Base-by-base conservation (phyloP, 2,888 invertebrate species). In the Glaucopsyche alexis region DNA sequence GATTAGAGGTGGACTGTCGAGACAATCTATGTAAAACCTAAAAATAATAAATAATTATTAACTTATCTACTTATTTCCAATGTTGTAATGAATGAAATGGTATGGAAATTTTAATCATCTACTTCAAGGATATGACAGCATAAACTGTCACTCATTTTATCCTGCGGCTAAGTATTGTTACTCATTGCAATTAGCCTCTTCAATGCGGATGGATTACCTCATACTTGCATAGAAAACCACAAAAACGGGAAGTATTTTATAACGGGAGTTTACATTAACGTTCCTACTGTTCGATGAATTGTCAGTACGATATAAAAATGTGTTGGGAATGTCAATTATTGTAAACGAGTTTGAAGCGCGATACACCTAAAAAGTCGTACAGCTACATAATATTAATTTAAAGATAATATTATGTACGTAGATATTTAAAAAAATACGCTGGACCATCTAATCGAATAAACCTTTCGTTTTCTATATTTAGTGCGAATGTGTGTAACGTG, bases 91-190 rank as follows among this genome's bases (percentile, higher is more conserved):
- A 29, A 29, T 29, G 29, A 29, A 29, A 29, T 29, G 29, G 29
- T 29, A 29, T 29, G 29, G 29, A 29, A 29, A 29, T 29, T 29
- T 29, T 29, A 13, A 29, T 16, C 52, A 16, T 52, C 60, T 47
- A 19, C 13, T 16, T 66, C 66, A 9, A n/a, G 42, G n/a, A 38
- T 67, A 66, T 66, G 29, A 67, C 6, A 67, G 49, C 29, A 65
- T 13, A 29, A 29, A 29, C 29, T 29, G 29, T 79, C 75, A 77
- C 78, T 74, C 73, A 75, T 66, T 71, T 72, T 73, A 67, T 75
- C 78, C 77, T 83, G 84, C 78, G 84, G 84, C 80, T 79, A 73
- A 73, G 76, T 81, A 82, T 83, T 78, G 84, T 83, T 83, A 84
- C 73, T 76, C 79, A 79, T 78, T 81, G 80, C 80, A 82, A 83